phyloP scores from a whole-genome alignment of 2,113 vertebrate genomes.

The Chamaea fasciata region DNA sequence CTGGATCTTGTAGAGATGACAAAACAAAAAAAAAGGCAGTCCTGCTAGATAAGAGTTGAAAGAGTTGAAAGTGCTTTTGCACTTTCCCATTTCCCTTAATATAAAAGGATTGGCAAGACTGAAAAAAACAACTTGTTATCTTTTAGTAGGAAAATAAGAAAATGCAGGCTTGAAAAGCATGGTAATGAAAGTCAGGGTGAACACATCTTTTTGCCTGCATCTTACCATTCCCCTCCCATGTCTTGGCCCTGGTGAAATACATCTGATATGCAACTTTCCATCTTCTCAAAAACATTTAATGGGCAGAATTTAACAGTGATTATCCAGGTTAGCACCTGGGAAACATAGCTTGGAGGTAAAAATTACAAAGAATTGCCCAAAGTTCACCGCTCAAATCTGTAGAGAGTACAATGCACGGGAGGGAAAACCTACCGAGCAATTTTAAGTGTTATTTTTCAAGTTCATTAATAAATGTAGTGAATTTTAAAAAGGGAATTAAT shows the following conservation, averaged over 20 bases:
- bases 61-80: neutral
- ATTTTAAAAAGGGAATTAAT: conserved; percentile 64
- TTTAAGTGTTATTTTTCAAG: conserved; percentile 55
- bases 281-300: neutral
- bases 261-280: neutral
- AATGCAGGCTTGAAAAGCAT: neutral
- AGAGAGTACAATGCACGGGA: conserved; percentile 33
- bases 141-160: neutral
- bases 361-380: conserved; percentile 23
- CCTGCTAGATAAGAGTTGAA: neutral
- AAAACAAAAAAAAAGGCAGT: neutral
- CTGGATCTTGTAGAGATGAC: neutral
- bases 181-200: neutral
- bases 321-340: conserved; percentile 10
- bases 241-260: neutral
- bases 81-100: neutral
- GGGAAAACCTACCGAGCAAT: neutral
- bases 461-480: conserved; percentile 64
- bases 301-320: conserved; percentile 12
- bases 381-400: neutral
- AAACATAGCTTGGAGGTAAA: conserved; percentile 8
- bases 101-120: neutral
- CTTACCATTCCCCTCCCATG: neutral
- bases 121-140: neutral
- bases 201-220: neutral